Percentiles rank a stretch among this genome's conserved stretches.
These are phyloP conservation scores for Bursaphelenchus okinawaensis DNA, from an alignment of 2,888 invertebrate genomes.

Conservation along the genomic window DNA sequence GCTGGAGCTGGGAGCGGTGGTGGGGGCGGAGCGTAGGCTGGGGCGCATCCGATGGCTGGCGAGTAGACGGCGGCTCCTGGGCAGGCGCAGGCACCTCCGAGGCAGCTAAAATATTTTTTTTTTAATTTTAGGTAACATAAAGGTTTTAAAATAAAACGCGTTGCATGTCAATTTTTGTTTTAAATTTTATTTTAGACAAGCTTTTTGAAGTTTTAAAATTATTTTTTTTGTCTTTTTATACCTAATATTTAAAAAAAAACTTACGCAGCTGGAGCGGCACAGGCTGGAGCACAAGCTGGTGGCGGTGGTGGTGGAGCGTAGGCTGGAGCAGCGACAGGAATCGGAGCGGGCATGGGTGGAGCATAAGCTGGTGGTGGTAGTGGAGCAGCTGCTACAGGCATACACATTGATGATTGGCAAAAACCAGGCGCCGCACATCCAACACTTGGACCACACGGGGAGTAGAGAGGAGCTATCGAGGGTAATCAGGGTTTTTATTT, in stretches of 20 bases:
- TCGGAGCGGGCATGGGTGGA: slow-evolving; percentile 17
- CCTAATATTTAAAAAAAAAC: not conserved
- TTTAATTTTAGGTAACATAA: too few species aligned
- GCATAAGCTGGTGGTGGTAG: slow-evolving; percentile 25
- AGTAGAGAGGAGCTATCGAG: slow-evolving; percentile 39
- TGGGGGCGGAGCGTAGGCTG: slow-evolving; percentile 23
- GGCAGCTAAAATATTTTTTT: slow-evolving; percentile 31
- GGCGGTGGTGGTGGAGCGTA: slow-evolving; percentile 21
- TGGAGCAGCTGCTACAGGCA: slow-evolving; percentile 31
- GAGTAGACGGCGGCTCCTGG: slow-evolving; percentile 37
- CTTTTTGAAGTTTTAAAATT: not conserved
- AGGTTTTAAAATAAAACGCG: slow-evolving; percentile 2
- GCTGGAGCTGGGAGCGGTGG: slow-evolving; percentile 38
- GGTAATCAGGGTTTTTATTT: not conserved
- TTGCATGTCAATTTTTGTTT: not conserved
- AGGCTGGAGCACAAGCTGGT: slow-evolving; percentile 22
- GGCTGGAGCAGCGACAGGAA: slow-evolving; percentile 20
- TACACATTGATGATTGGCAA: slow-evolving; percentile 41
- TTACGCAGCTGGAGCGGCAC: slow-evolving; percentile 15
- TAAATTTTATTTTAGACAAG: not conserved
- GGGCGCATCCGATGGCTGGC: slow-evolving; percentile 36
- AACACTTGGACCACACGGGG: slow-evolving; percentile 39
- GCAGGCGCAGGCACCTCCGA: slow-evolving; percentile 45
- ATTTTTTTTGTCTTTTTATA: slow-evolving; percentile 5
- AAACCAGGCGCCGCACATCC: slow-evolving; percentile 41